Evolutionary conservation across 2,888 invertebrate genomes (phyloP).

Genomic region (Leucozona laternaria): DNA sequence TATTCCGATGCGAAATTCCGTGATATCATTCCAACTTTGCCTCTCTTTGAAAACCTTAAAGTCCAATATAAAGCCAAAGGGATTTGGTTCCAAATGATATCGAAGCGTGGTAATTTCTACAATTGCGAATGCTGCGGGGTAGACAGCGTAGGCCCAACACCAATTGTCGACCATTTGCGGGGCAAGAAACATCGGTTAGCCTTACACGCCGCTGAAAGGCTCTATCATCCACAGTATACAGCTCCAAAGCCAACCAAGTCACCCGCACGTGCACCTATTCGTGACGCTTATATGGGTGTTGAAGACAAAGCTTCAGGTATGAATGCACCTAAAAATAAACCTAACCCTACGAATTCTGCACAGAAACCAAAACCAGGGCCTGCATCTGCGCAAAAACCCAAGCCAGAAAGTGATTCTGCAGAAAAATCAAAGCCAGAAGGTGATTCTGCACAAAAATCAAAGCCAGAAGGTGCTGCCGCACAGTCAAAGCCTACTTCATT

Average conservation of each 20-base stretch:
- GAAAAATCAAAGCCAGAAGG: background rate
- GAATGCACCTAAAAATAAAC: slow-evolving; percentile 6
- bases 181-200: slow-evolving; percentile 80
- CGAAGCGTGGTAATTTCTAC: slow-evolving; percentile 64
- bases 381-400: background rate
- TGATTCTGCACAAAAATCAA: background rate
- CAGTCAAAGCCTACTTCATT: background rate
- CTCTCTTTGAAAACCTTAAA: slow-evolving; percentile 77
- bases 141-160: slow-evolving; percentile 78
- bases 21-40: slow-evolving; percentile 76
- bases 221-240: slow-evolving; percentile 77
- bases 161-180: slow-evolving; percentile 78
- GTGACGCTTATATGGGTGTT: slow-evolving; percentile 22
- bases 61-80: slow-evolving; percentile 77
- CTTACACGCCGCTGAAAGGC: slow-evolving; percentile 76
- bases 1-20: slow-evolving; percentile 69
- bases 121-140: slow-evolving; percentile 79
- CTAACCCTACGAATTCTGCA: background rate
- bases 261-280: slow-evolving; percentile 20
- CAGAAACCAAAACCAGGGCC: slow-evolving; percentile 10
- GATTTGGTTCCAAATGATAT: slow-evolving; percentile 77
- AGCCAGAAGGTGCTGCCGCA: background rate
- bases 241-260: slow-evolving; percentile 51
- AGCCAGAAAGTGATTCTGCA: background rate
- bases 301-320: background rate